A percentile compares a stretch with the other conserved stretches of the same genome.
phyloP scores from a whole-genome alignment of 2,113 vertebrate species.

The Scopus umbretta region DNA sequence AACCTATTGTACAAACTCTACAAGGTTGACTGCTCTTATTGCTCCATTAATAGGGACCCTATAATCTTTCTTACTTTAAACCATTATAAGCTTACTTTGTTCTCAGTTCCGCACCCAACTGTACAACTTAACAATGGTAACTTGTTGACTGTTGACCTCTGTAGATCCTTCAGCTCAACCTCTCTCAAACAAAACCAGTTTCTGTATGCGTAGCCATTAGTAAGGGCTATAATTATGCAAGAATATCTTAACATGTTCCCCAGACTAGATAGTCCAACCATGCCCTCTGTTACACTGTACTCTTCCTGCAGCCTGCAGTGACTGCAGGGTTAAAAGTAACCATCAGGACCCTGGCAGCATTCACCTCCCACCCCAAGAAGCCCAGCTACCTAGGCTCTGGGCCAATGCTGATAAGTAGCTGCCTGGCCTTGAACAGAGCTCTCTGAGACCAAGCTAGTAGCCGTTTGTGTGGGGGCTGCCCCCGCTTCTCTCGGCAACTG shows the following conservation, averaged over 20 bases:
- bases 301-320: neutral
- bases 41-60: neutral
- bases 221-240: neutral
- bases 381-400: neutral
- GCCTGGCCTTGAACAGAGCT: neutral
- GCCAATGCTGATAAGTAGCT: neutral
- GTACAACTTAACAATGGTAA: neutral
- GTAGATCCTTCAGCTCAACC: neutral
- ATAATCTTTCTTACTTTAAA: neutral
- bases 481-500: neutral
- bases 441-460: neutral
- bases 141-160: neutral
- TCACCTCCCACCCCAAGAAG: neutral
- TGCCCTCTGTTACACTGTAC: neutral
- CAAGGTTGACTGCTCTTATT: neutral
- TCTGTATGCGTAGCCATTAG: neutral
- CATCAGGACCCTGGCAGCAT: neutral
- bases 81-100: neutral
- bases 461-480: fast-evolving
- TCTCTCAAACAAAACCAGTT: neutral
- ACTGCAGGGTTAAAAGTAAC: neutral
- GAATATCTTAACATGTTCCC: neutral
- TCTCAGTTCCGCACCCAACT: neutral
- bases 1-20: neutral
- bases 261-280: neutral